Percentiles rank a stretch among this genome's conserved stretches.
Conservation (phyloP, 2,113 vertebrate species). For the Morone chrysops region DNA sequence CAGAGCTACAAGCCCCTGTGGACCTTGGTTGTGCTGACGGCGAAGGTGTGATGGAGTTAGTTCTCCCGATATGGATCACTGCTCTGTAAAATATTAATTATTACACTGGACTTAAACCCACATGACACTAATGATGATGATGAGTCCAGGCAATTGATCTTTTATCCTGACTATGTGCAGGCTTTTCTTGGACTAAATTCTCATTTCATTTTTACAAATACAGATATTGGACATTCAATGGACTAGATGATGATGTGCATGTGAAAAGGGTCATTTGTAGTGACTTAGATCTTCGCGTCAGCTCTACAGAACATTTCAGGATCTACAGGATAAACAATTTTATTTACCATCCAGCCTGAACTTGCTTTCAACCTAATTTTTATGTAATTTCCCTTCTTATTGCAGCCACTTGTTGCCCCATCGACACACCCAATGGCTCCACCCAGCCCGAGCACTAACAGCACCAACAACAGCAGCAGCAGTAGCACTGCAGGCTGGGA, state of each 20-base stretch:
- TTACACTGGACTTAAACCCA: constrained; percentile 27
- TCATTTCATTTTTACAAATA: no score
- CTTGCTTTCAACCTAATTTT: neutral
- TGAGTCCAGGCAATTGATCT: constrained; percentile 2
- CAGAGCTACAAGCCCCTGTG: constrained; percentile 55
- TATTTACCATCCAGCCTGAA: neutral
- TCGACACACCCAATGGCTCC: constrained; percentile 95
- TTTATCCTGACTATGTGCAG: neutral
- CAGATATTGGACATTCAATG: neutral
- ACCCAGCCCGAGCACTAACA: constrained; percentile 97
- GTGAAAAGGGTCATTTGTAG: neutral
- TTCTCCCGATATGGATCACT: constrained; percentile 54
- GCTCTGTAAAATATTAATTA: constrained; percentile 55
- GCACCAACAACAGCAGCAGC: constrained; percentile 95
- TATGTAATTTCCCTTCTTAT: constrained; percentile 39
- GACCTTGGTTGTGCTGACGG: constrained; percentile 61
- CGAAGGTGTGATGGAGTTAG: constrained; percentile 50
- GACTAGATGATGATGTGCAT: neutral
- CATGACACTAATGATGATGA: constrained; percentile 41
- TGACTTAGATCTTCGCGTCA: neutral
- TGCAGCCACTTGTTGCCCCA: constrained; percentile 91
- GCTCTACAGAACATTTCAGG: neutral
- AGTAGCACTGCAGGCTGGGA: constrained; percentile 97
- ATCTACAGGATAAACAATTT: no score
- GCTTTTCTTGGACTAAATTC: neutral